Evolutionary conservation across 2,113 vertebrate genomes (phyloP), one percentile per base, ranked within the genome.

Genomic region (Myiozetetes cayanensis): DNA sequence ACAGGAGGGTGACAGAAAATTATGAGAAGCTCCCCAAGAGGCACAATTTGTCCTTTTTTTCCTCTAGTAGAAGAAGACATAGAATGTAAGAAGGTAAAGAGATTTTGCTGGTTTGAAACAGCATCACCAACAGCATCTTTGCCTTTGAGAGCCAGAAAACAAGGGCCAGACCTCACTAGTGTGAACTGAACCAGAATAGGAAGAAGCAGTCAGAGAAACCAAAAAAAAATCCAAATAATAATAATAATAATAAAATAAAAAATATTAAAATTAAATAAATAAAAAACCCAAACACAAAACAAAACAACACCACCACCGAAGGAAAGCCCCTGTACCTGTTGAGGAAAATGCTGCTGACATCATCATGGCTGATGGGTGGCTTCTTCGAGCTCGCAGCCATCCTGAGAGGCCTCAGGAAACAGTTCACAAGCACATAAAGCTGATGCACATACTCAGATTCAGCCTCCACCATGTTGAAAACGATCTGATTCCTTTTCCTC

Each of bases 351-450:
- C 99, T 99, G 97, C 99, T 99, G 97, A 99, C 99, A 2, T 99
- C 99, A 1, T 99, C 99, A 0, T 99, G 99, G 95, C 97, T 99
- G 93, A 99, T 99, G 65, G 99, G 98, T 1, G 99, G 99, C 94
- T 99, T 99, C 97, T 99, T 99, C 75, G 99, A 99, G 97, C 99
- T 99, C 55, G 99, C 99, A 1, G 99, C 99, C 99, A 99, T 99
- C 49, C 99, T 98, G 59, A 99, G 97, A 8, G 99, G 99, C 90
- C 99, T 95, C 81, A 99, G 98, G 96, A 99, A 99, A 80, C 99
- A 99, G 55, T 99, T 99, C 85, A 99, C 99, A 83, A 99, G 98
- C 85, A 99, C 97, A 73, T 98, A 99, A 84, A 99, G 99, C 96
- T 99, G 99, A 96, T 99, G 99, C 46, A 99, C 99, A 1, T 99